Base-by-base conservation (phyloP, 64 coral and sea anemone species). In the Stylophora pistillata region DNA sequence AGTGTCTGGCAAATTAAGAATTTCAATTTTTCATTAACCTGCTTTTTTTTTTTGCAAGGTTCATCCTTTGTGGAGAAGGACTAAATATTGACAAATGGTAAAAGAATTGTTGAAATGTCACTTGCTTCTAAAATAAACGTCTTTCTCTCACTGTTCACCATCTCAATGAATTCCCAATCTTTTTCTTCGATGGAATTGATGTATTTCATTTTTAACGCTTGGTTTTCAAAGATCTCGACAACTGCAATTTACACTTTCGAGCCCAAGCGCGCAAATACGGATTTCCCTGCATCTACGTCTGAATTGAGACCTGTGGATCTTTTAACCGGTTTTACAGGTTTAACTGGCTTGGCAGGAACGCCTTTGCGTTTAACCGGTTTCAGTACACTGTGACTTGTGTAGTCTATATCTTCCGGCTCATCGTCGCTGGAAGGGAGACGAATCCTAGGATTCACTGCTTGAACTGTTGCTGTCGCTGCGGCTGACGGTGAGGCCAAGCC, bases 291-390 rank as follows among this genome's bases (percentile, higher is more conserved):
- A 58, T 81, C 79, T 62, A 2, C 80, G 23, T 70, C 56, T 27
- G 82, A 86, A 10, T 63, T 85, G 15, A 86, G 65, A 53, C 90
- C 90, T 20, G 86, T 17, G 13, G 90, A 73, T 60, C 90, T 58
- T 52, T 91, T 91, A 3, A 91, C 90, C 10, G 90, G 90, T 76
- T 86, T 76, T 9, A 91, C 90, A 10, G 80, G 81, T 70, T 91
- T 91, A 23, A 91, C 74, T 14, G 90, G 90, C 78, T 91, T 91
- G 34, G 84, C 73, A 65, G 41, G 73, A 26, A 56, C 82, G 29
- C 81, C 62, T 63, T 82, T 86, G 30, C 81, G 55, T 71, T 71
- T 71, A 15, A 74, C 59, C 12, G 90, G 90, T 71, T 85, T 27
- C 13, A 91, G 37, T 5, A 91, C 90, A 23, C 90, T 91, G 34